These are phyloP conservation scores for Mesocricetus auratus DNA, from an alignment of 2,113 vertebrate species.

Conservation along the genomic window DNA sequence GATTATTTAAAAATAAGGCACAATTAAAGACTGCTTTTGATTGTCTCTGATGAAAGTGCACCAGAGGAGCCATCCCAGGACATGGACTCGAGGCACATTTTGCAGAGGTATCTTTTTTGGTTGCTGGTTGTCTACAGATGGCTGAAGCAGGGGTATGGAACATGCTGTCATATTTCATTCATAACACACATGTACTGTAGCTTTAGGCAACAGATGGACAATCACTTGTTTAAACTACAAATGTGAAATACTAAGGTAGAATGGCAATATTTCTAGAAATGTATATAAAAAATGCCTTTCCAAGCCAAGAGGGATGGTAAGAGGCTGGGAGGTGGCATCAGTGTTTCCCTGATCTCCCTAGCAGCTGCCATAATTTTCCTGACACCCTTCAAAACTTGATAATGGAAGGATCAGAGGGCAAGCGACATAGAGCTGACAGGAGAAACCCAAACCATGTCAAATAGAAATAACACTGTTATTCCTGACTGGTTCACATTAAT, in stretches of 20 bases:
- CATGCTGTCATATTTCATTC: constrained; percentile 83
- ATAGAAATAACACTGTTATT: constrained; percentile 83
- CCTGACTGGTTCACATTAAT: constrained; percentile 84
- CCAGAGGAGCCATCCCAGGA: constrained; percentile 59
- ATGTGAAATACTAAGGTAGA: constrained; percentile 85
- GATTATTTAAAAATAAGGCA: constrained; percentile 68
- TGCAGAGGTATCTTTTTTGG: constrained; percentile 75
- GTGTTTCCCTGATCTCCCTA: constrained; percentile 73
- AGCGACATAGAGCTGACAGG: constrained; percentile 69
- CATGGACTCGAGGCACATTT: constrained; percentile 54
- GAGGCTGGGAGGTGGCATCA: constrained; percentile 77
- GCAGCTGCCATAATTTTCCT: constrained; percentile 75
- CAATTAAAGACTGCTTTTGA: constrained; percentile 40
- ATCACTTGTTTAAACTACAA: constrained; percentile 81
- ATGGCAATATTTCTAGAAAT: constrained; percentile 84
- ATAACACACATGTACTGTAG: constrained; percentile 82
- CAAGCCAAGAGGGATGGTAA: constrained; percentile 66
- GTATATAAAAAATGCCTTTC: constrained; percentile 78
- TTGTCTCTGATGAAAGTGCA: constrained; percentile 59
- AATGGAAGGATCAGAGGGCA: constrained; percentile 66
- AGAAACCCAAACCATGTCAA: constrained; percentile 71
- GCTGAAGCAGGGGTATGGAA: constrained; percentile 75
- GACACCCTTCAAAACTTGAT: constrained; percentile 78
- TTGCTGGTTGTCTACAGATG: constrained; percentile 77
- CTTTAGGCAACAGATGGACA: constrained; percentile 79